A percentile compares a stretch with the other conserved stretches of the same genome.
phyloP scores from a whole-genome alignment of 2,888 invertebrate genomes.

The Schizaphis graminum region DNA sequence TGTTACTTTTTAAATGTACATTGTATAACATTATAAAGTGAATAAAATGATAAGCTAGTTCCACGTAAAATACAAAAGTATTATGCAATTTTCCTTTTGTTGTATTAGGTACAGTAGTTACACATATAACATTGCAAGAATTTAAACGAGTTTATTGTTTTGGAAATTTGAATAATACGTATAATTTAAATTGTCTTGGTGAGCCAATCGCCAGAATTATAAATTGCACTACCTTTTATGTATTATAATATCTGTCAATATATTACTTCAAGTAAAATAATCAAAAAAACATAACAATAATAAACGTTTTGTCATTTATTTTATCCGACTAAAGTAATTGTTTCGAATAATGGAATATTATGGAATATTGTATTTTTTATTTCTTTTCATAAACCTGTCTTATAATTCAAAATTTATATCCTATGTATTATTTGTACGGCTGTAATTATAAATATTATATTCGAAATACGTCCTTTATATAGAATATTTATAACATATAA shows the following conservation, averaged over 20 bases:
- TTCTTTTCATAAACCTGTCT: background rate
- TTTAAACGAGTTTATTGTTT: conserved; percentile 44
- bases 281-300: background rate
- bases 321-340: background rate
- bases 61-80: background rate
- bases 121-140: background rate
- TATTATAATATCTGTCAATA: background rate
- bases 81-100: conserved; percentile 46
- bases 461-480: background rate
- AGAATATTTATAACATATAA: background rate
- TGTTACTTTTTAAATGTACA: conserved; percentile 42
- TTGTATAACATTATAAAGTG: conserved; percentile 39
- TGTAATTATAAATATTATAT: conserved; percentile 12
- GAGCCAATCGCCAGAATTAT: background rate
- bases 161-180: background rate
- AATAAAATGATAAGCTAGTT: conserved; percentile 43
- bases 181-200: background rate
- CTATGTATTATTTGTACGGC: background rate
- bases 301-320: background rate
- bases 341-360: background rate
- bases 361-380: background rate
- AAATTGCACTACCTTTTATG: background rate
- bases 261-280: background rate
- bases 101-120: background rate
- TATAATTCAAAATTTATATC: background rate